Base-by-base conservation (phyloP, 2,113 vertebrate species). In the Psophia crepitans region DNA sequence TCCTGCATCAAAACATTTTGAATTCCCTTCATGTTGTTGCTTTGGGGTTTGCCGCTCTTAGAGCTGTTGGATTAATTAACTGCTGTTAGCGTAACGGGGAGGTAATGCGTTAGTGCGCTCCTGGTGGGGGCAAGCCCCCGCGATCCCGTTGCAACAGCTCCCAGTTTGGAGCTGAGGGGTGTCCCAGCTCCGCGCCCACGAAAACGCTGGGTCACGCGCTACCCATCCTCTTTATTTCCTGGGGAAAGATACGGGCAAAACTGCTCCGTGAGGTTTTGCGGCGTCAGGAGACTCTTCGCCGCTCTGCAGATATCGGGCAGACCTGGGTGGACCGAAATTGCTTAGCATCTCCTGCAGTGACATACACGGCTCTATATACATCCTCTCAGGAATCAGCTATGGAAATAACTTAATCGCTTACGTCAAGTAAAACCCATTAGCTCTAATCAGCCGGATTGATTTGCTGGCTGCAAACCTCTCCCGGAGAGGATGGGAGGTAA, bases 401-500 rank as follows among this genome's bases (percentile, higher is more conserved):
- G 68, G 85, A 80, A 93, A 80, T 44, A 53, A 74, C 75, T 79
- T 79, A 68, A 91, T 80, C 3, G 16, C 84, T 91, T 74, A 75
- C 37, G 18, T 68, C 69, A 71, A 65, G 65, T 48, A 37, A 90
- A 93, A 85, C 76, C 85, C 92, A 86, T 96, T 93, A 80, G 44
- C 41, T 83, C 53, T 79, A 85, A 95, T 94, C 54, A 94, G 58
- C 0, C 0, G 1, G 64, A 96, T 85, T 64, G 94, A 80, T 79
- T 80, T n/a, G 21, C 54, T 94, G 95, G 88, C 90, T 93, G 54
- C 71, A 92, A 88, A 76, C 22, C 30, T n/a, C 80, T 39, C 82
- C 48, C 3, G 4, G 58, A 68, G 61, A 85, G 24, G 74, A 60
- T 11, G 48, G 32, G 39, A 91, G 39, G 54, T 77, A 89, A 89